phyloP scores from a whole-genome alignment of 2,113 vertebrate genomes.

The Cyanoderma ruficeps region DNA sequence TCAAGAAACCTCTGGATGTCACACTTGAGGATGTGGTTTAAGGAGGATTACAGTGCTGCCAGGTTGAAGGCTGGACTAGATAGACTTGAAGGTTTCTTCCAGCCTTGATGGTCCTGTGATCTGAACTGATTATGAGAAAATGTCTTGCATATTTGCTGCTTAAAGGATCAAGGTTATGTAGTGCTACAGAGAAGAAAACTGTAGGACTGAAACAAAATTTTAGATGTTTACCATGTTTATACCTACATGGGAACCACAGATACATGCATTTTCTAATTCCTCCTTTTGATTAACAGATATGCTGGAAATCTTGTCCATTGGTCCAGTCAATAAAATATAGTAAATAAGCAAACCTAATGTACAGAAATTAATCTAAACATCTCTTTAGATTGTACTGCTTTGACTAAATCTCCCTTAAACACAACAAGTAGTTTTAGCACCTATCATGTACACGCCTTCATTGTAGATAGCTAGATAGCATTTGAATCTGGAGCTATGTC shows the following conservation, averaged over 20 bases:
- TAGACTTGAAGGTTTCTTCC: background rate
- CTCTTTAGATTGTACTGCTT: background rate
- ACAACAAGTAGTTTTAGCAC: background rate
- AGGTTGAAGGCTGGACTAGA: background rate
- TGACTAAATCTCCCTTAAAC: background rate
- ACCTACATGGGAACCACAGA: background rate
- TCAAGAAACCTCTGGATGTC: background rate
- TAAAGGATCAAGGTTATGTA: background rate
- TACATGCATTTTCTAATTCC: background rate
- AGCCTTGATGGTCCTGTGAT: background rate
- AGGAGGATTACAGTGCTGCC: background rate
- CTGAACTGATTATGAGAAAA: background rate
- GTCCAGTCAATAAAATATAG: background rate
- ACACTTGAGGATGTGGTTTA: background rate
- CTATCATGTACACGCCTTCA: background rate
- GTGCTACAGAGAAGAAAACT: background rate
- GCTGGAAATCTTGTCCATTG: background rate
- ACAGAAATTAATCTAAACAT: background rate
- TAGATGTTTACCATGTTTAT: background rate
- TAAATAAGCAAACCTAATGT: background rate
- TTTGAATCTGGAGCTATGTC: background rate
- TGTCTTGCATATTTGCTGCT: background rate
- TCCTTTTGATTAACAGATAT: background rate
- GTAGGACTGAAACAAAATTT: background rate
- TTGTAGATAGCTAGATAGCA: background rate